phyloP scores from a whole-genome alignment of 1,140 invertebrate species.

The Venustaconcha ellipsiformis region DNA sequence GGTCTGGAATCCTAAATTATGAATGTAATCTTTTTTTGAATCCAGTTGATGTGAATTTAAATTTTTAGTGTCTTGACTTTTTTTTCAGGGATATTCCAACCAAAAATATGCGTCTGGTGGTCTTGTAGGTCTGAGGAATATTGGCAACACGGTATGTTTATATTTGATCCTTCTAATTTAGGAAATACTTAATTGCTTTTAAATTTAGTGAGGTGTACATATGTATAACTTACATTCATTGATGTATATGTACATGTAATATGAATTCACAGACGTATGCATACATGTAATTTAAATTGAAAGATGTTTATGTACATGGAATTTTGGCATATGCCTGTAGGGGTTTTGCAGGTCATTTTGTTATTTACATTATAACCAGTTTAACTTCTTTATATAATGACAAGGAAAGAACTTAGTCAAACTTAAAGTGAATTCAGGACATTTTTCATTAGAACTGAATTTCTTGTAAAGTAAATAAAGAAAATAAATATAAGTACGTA shows the following conservation, averaged over 20 bases:
- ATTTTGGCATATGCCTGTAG: no score
- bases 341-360: no score
- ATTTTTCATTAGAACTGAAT: no score
- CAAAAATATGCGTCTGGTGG: constrained; percentile 70
- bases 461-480: no score
- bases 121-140: constrained; percentile 88
- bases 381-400: no score
- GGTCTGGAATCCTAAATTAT: background rate
- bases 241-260: constrained; percentile 5
- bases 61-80: background rate
- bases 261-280: background rate
- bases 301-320: no score
- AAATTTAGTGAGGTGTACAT: background rate
- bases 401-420: no score
- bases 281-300: background rate
- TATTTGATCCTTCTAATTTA: background rate
- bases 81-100: constrained; percentile 32
- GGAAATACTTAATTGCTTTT: background rate
- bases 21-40: constrained; percentile 9
- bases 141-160: constrained; percentile 86
- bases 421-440: no score
- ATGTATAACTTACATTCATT: background rate
- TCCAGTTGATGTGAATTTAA: background rate
- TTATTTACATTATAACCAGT: no score
- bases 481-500: no score